phyloP scores from a whole-genome alignment of 2,888 invertebrate species.

The Phanerotoma sp. region DNA sequence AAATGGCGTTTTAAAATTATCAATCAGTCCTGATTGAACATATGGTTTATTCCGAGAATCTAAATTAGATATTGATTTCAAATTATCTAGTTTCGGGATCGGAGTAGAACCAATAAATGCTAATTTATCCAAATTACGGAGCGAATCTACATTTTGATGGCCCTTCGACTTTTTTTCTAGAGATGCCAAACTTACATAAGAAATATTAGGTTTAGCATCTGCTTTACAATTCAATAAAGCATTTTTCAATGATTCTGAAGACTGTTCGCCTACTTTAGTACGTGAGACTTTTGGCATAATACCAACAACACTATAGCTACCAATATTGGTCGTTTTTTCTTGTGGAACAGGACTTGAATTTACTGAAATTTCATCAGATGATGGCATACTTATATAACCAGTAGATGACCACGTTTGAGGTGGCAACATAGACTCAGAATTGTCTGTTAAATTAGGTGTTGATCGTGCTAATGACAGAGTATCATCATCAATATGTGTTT shows the following conservation, averaged over 20 bases:
- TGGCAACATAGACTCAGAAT: constrained; percentile 43
- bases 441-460: constrained; percentile 53
- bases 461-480: constrained; percentile 50
- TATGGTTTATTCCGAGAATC: constrained; percentile 40
- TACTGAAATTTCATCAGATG: constrained; percentile 48
- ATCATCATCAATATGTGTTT: constrained; percentile 46
- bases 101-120: constrained; percentile 34
- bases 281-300: constrained; percentile 38
- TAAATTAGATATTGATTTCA: not conserved
- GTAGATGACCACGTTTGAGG: constrained; percentile 51
- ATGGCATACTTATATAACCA: constrained; percentile 52
- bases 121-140: constrained; percentile 40
- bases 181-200: constrained; percentile 46
- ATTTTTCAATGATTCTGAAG: constrained; percentile 4
- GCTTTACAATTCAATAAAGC: constrained; percentile 32
- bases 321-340: constrained; percentile 35
- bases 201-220: constrained; percentile 36
- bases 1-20: constrained; percentile 36
- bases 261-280: constrained; percentile 37
- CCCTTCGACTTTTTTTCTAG: constrained; percentile 44
- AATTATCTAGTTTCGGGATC: constrained; percentile 32
- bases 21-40: constrained; percentile 45
- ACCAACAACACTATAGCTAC: constrained; percentile 48
- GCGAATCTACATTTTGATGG: constrained; percentile 31
- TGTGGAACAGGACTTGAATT: constrained; percentile 51